Conservation (phyloP, 2,797 vertebrate species). For the Cirrhinus molitorella region DNA sequence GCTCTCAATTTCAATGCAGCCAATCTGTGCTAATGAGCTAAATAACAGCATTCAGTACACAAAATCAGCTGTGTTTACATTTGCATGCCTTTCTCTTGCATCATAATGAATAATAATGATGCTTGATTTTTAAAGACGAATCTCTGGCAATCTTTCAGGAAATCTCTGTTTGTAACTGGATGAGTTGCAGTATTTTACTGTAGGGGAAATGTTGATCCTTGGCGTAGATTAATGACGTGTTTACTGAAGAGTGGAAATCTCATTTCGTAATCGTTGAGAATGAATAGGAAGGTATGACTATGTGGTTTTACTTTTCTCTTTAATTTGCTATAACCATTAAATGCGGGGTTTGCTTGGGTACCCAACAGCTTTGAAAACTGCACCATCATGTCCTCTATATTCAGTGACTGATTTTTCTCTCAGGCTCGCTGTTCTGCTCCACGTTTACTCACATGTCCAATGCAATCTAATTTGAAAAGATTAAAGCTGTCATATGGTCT, state of each 20-base stretch:
- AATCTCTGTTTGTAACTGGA: background rate
- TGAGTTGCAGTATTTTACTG: background rate
- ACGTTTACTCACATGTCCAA: conserved; percentile 18
- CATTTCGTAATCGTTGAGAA: background rate
- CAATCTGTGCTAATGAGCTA: conserved; percentile 33
- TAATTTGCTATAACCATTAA: background rate
- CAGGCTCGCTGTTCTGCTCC: background rate
- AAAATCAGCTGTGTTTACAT: conserved; percentile 44
- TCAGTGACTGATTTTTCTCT: background rate
- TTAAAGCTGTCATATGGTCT: conserved; percentile 28
- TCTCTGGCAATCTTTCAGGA: background rate
- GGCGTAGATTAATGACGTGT: conserved; percentile 39
- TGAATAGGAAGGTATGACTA: conserved; percentile 10
- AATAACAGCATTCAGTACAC: conserved; percentile 27
- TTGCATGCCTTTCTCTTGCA: background rate
- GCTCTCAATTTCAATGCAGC: conserved; percentile 17
- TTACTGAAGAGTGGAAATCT: conserved; percentile 19
- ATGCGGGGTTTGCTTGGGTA: background rate
- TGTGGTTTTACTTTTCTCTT: conserved; percentile 17
- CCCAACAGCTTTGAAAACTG: conserved; percentile 31
- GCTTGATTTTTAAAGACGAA: background rate
- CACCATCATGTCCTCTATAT: conserved; percentile 24
- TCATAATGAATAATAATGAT: conserved; percentile 8
- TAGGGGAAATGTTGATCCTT: conserved; percentile 14
- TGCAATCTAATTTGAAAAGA: conserved; percentile 20